Conservation (phyloP, 2,888 invertebrate genomes). For the Zygogramma bicolorata region DNA sequence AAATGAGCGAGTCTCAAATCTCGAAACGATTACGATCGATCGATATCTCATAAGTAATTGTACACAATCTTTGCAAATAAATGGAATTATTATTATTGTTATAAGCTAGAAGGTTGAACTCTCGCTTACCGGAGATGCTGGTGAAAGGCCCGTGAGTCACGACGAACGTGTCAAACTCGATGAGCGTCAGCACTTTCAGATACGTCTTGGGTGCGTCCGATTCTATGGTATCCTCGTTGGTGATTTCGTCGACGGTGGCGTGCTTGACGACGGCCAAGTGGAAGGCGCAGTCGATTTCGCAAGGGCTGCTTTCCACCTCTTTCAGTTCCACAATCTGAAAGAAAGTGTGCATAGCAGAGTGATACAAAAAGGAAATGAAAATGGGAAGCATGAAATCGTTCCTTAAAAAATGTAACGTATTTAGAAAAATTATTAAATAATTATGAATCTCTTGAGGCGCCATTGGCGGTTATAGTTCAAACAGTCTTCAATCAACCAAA, state of each 20-base stretch:
- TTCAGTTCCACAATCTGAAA: conserved; percentile 87
- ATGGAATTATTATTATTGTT: no score
- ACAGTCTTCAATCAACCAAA: no score
- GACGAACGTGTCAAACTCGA: conserved; percentile 92
- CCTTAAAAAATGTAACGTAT: no score
- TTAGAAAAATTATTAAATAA: no score
- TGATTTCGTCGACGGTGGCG: conserved; percentile 73
- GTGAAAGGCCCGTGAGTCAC: conserved; percentile 95
- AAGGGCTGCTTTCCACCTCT: conserved; percentile 77
- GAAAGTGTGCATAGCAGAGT: not conserved
- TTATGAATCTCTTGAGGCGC: no score
- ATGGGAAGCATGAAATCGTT: no score
- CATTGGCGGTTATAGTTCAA: no score
- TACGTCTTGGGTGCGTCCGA: conserved; percentile 75
- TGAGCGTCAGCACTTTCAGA: conserved; percentile 83
- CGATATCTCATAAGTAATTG: no score
- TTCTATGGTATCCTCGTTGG: conserved; percentile 73
- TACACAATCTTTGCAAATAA: no score
- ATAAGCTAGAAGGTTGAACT: no score
- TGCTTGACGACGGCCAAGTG: conserved; percentile 81
- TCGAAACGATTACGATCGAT: no score
- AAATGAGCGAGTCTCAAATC: no score
- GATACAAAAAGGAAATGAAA: not conserved
- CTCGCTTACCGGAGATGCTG: conserved; percentile 82
- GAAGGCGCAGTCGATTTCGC: conserved; percentile 82